Evolutionary conservation across 2,113 vertebrate genomes (phyloP).

Genomic region (Furnarius figulus): DNA sequence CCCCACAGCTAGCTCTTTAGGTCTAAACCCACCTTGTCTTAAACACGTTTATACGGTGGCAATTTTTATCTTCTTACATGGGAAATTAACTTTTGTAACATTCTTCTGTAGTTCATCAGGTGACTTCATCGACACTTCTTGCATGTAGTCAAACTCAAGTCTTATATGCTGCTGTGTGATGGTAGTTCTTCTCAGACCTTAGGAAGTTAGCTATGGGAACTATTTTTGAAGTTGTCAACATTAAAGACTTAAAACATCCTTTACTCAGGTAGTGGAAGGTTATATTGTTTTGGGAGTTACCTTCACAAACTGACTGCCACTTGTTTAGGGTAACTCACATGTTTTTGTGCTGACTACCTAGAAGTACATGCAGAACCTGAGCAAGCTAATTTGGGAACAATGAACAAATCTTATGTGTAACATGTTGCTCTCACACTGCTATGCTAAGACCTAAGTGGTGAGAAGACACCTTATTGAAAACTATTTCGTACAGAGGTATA

Average conservation of each 20-base stretch:
- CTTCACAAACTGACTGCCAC: background rate
- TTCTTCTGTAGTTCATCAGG: background rate
- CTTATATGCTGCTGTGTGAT: background rate
- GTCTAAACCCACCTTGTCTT: background rate
- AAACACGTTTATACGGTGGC: background rate
- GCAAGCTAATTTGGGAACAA: background rate
- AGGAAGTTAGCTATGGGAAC: background rate
- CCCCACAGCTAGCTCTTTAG: background rate
- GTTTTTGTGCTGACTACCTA: background rate
- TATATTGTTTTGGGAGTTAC: background rate
- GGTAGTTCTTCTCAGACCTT: background rate
- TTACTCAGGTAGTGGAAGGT: background rate
- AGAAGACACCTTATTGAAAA: background rate
- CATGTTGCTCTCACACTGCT: background rate
- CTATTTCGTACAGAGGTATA: background rate
- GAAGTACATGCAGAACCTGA: background rate
- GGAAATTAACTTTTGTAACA: background rate
- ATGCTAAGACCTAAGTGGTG: background rate
- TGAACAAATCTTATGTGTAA: background rate
- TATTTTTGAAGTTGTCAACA: background rate
- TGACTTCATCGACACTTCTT: background rate
- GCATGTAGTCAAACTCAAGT: background rate
- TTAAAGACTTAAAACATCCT: background rate
- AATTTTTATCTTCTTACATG: background rate
- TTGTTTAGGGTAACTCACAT: background rate